Base-by-base conservation (phyloP, 2,888 invertebrate species). In the Cyaniris semiargus region DNA sequence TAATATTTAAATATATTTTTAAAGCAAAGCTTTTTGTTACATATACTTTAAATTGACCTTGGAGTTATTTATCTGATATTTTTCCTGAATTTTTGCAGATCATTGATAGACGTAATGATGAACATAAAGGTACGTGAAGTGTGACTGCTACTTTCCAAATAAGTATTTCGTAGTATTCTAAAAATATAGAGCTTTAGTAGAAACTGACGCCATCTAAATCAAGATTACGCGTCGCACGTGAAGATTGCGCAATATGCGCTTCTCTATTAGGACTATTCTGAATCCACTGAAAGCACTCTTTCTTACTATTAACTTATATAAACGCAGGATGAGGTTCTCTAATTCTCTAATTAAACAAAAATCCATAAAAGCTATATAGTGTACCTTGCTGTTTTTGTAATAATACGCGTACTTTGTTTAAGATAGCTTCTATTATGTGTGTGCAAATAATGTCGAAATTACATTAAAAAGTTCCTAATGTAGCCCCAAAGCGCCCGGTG, bases 121-220 rank as follows among this genome's bases (percentile, higher is more conserved):
- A 60, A 23, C 13, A 60, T 60, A 21, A 1, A 60, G 60, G 60
- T 21, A 23, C 58, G 21, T 58, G 21, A 21, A 7, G 58, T 1
- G 60, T 60, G 13, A 21, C 10, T 60, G 60, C 13, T 13, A 60
- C 3, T 60, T 23, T 60, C 23, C 23, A 23, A 60, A 60, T 60
- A 10, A 23, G 60, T 58, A 58, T 8, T 58, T n/a, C 58, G 58
- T 60, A 60, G 60, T 60, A 60, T 60, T 60, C 60, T 60, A 60
- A 60, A 60, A 23, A 60, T 60, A 23, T 23, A 60, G 10, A 60
- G 13, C 23, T 60, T 60, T 10, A 10, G 60, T 13, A 13, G 60
- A 60, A 23, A 60, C 4, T 60, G 60, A 60, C 23, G 60, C 60
- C 7, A 60, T 44, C 10, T 44, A 1, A 44, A 44, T 44, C 44